A percentile compares a stretch with the other conserved stretches of the same genome.
These are phyloP conservation scores for Ceratosolen solmsi DNA, from an alignment of 1,140 invertebrate genomes.

Conservation along the genomic window DNA sequence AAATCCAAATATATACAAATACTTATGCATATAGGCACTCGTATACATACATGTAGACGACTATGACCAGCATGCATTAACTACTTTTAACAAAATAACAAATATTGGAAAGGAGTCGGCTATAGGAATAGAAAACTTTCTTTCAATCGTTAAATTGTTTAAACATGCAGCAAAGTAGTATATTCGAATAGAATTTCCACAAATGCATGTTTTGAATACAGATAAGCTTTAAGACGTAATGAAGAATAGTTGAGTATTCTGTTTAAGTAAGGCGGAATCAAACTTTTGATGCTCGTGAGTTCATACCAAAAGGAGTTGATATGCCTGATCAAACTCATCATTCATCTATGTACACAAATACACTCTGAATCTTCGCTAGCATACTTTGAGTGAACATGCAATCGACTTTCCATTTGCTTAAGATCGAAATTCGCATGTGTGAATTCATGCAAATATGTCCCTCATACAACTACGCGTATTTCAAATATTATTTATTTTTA, in stretches of 20 bases:
- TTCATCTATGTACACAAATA: neutral
- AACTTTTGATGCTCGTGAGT: neutral
- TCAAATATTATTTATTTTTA: too few relatives aligned
- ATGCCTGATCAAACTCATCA: neutral
- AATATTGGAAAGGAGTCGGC: too few relatives aligned
- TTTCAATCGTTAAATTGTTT: neutral
- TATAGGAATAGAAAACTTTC: neutral
- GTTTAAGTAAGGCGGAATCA: neutral
- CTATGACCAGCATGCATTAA: too few relatives aligned
- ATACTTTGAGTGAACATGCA: neutral
- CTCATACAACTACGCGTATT: neutral
- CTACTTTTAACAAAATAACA: too few relatives aligned
- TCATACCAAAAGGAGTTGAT: neutral
- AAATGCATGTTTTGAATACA: neutral
- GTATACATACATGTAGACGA: too few relatives aligned
- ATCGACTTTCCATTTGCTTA: slow-evolving; percentile 1
- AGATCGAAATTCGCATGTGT: neutral
- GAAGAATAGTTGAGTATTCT: neutral
- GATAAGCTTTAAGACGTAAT: neutral
- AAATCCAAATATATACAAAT: too few relatives aligned
- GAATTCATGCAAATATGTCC: neutral
- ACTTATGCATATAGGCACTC: too few relatives aligned
- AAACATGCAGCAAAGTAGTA: neutral
- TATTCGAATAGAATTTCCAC: neutral
- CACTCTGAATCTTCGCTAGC: neutral